A percentile compares a stretch with the other conserved stretches of the same genome.
Evolutionary conservation across 2,888 invertebrate genomes (phyloP).

Genomic region (Macrophya alboannulata): DNA sequence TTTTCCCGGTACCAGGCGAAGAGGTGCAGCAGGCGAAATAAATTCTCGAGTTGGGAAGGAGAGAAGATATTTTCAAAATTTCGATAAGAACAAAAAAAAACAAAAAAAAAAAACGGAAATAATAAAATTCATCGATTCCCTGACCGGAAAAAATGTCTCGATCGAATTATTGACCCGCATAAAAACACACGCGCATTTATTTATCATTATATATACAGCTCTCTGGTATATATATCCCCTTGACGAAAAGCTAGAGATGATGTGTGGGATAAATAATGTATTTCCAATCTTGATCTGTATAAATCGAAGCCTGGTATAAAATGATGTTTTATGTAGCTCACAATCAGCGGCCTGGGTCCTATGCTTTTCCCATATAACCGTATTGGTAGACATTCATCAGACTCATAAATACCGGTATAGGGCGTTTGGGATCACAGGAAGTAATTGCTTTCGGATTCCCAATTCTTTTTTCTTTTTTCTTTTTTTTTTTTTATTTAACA

Average conservation of each 20-base stretch:
- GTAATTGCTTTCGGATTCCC: slow-evolving; percentile 20
- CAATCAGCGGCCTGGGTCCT: slow-evolving; percentile 26
- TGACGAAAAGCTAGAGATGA: background rate
- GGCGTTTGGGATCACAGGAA: background rate
- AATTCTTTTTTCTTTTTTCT: background rate
- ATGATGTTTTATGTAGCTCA: slow-evolving; percentile 31
- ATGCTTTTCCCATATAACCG: background rate
- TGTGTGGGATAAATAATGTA: slow-evolving; percentile 23
- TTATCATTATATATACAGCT: background rate
- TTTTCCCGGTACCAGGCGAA: too few relatives aligned
- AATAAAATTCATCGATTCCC: background rate
- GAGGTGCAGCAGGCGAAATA: too few relatives aligned
- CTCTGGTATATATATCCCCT: background rate
- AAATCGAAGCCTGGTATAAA: background rate
- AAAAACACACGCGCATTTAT: background rate
- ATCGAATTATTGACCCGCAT: background rate
- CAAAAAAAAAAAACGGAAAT: background rate
- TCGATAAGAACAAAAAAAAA: background rate
- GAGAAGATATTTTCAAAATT: background rate
- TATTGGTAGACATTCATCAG: slow-evolving; percentile 29
- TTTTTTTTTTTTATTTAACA: background rate
- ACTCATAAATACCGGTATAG: slow-evolving; percentile 16
- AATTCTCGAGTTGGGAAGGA: too few relatives aligned
- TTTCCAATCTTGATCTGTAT: slow-evolving; percentile 36
- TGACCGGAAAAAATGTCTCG: background rate